phyloP scores from a whole-genome alignment of 2,888 invertebrate genomes.

The Epicampocera succincta region DNA sequence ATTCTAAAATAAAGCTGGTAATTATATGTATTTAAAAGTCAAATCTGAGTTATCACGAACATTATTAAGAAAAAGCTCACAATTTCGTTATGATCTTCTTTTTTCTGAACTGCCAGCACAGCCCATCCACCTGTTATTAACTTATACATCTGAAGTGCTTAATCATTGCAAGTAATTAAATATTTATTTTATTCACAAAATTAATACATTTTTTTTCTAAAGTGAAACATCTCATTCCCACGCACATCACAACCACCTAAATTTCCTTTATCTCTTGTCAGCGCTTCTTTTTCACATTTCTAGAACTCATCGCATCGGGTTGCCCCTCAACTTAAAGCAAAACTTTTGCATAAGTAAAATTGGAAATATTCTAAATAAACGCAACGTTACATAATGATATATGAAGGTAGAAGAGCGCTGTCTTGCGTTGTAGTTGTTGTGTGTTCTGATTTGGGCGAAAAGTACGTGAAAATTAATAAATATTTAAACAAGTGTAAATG shows the following conservation, averaged over 20 bases:
- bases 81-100: too few species aligned
- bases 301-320: too few species aligned
- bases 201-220: slow-evolving; percentile 57
- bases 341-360: slow-evolving; percentile 3
- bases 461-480: slow-evolving; percentile 62
- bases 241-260: slow-evolving; percentile 20
- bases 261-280: slow-evolving; percentile 11
- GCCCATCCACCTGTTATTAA: background rate
- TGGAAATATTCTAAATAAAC: slow-evolving; percentile 8
- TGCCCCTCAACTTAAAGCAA: slow-evolving; percentile 21
- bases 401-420: slow-evolving; percentile 47
- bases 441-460: slow-evolving; percentile 14
- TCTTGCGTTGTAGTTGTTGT: background rate
- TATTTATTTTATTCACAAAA: slow-evolving; percentile 63
- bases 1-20: too few species aligned
- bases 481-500: slow-evolving; percentile 66
- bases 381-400: slow-evolving; percentile 61
- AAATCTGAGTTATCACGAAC: too few species aligned
- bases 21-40: too few species aligned
- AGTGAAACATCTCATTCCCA: slow-evolving; percentile 35
- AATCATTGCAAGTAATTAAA: slow-evolving; percentile 63
- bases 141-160: slow-evolving; percentile 37
- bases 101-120: too few species aligned
- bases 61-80: too few species aligned
- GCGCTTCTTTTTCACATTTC: background rate